Conservation (phyloP, 2,888 invertebrate genomes). For the Cetonia aurata region DNA sequence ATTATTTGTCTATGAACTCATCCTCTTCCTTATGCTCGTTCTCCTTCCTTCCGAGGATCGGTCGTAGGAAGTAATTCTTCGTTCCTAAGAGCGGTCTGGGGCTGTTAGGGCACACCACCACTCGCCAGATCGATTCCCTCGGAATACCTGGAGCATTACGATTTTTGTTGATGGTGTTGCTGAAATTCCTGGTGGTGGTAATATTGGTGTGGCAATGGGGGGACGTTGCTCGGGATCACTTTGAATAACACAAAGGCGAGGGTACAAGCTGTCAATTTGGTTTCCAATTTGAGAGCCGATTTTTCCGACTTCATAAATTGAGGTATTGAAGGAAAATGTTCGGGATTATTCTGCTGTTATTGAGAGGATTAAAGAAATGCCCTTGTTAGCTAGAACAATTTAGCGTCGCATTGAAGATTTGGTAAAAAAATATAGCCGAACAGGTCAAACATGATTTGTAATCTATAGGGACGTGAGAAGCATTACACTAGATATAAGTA, state of each 20-base stretch:
- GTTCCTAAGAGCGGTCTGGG: conserved; percentile 55
- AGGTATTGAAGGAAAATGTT: neutral
- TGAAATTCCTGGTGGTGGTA: conserved; percentile 27
- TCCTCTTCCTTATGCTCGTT: conserved; percentile 50
- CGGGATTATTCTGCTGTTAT: conserved; percentile 12
- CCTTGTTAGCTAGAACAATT: no score
- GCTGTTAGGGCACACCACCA: conserved; percentile 45
- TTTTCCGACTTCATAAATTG: conserved; percentile 47
- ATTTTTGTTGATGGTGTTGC: conserved; percentile 49
- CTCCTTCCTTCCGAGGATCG: conserved; percentile 58
- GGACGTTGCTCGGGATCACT: conserved; percentile 46
- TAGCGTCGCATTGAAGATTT: no score
- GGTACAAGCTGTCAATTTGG: conserved; percentile 57
- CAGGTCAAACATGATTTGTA: no score
- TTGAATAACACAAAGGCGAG: conserved; percentile 56
- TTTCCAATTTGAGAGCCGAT: conserved; percentile 43
- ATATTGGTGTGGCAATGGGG: conserved; percentile 10
- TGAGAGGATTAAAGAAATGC: no score
- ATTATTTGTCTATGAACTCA: conserved; percentile 54
- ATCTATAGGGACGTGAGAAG: no score
- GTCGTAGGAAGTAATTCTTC: conserved; percentile 53
- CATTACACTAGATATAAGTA: no score
- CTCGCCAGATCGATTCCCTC: conserved; percentile 54
- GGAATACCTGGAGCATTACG: conserved; percentile 58
- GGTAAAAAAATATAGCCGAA: no score